Evolutionary conservation across 2,113 vertebrate species (phyloP), one percentile per base, ranked within the genome.

Genomic region (Nymphicus hollandicus): DNA sequence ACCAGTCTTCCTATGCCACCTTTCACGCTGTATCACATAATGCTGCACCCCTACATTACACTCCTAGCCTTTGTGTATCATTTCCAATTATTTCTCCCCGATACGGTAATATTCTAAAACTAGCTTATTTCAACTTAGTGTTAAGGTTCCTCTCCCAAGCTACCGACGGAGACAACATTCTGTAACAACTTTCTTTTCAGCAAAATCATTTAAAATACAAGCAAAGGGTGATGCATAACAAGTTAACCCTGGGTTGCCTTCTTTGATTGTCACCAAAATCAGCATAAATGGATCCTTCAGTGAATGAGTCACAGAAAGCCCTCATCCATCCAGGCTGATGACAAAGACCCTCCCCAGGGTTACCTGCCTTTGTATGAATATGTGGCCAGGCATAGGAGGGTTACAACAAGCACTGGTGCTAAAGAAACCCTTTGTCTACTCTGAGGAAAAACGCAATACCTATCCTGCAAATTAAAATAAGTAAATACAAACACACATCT

Each of bases 361-460:
- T n/a, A 11, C 11, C 58, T 82, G 76, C 80, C 29, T 78, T 20
- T 24, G 41, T 4, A 50, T 18, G 35, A 70, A 17, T 37, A n/a
- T 1, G 2, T 29, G 50, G 11, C 35, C 53, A 44, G n/a, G 16
- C 43, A 76, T 2, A 1, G 0, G 0, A 69, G 16, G 66, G 16
- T 66, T 72, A 53, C 63, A 66, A 52, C 43, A 88, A 82, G 74
- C 12, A 18, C n/a, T 39, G 10, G 7, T 64, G 23, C 44, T 66
- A 55, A 86, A 79, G 25, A 63, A 90, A 69, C 11, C 3, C 19
- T 35, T 70, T 35, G 9, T 33, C 46, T 56, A 22, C 52, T 61
- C 17, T 23, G 8, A 94, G 7, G 11, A 23, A 72, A 88, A 68
- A 35, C 22, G 29, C 3, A 15, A 55, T 6, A 29, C 2, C 2